Evolutionary conservation across 2,888 invertebrate genomes (phyloP).

Genomic region (Melanchra persicariae): DNA sequence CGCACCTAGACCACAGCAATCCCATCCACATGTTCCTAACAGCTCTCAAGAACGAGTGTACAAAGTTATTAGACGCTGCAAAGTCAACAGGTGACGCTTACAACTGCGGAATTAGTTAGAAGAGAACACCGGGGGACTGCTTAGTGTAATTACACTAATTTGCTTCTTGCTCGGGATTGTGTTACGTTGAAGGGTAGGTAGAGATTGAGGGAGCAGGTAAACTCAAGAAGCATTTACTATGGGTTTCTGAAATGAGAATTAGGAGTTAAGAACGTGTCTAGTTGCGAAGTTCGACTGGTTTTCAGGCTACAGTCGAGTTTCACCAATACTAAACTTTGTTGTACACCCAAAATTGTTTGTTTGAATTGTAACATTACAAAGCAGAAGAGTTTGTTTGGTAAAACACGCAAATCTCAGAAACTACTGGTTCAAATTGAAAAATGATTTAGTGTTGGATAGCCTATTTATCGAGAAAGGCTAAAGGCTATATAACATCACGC

Average conservation of each 20-base stretch:
- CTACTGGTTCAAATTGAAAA: no score
- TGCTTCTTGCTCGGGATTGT: not conserved
- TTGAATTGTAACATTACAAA: no score
- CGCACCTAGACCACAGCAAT: no score
- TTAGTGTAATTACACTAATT: conserved; percentile 8
- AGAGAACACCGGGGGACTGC: not conserved
- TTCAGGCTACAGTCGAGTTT: not conserved
- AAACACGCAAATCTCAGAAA: no score
- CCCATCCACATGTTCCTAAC: not conserved
- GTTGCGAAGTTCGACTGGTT: no score
- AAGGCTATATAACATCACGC: no score
- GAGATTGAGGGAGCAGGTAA: not conserved
- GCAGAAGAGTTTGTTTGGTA: no score
- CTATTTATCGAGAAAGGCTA: no score
- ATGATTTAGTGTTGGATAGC: no score
- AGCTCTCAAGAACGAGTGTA: not conserved
- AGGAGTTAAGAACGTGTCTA: not conserved
- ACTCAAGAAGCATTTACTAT: not conserved
- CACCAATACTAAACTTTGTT: not conserved
- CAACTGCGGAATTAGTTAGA: not conserved
- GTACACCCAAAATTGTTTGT: no score
- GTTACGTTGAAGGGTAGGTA: not conserved
- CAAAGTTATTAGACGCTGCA: not conserved
- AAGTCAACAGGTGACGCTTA: conserved; percentile 31
- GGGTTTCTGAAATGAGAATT: not conserved